Conservation (phyloP, 1,140 invertebrate species). For the Cherax quadricarinatus region DNA sequence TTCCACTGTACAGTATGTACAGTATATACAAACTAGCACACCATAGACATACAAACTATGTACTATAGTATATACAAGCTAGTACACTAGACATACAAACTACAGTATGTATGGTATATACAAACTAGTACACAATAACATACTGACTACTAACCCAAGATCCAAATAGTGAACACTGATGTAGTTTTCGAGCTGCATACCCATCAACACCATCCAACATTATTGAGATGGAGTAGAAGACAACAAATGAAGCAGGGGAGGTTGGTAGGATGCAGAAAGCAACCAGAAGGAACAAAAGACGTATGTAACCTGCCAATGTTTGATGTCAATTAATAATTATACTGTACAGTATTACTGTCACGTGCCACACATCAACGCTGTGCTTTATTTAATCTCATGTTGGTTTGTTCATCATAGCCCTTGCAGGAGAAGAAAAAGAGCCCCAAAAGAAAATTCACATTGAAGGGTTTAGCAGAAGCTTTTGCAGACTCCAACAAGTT, state of each 20-base stretch:
- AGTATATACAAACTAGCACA: too few species aligned
- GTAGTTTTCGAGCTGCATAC: slow-evolving; percentile 61
- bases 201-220: slow-evolving; percentile 67
- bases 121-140: not conserved
- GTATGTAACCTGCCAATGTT: slow-evolving; percentile 55
- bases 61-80: too few species aligned
- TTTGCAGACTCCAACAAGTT: too few species aligned
- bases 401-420: too few species aligned
- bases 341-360: not conserved
- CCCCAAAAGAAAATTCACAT: too few species aligned
- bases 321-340: not conserved
- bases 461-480: too few species aligned
- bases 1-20: too few species aligned
- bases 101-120: not conserved
- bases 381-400: too few species aligned
- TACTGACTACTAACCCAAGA: slow-evolving; percentile 61
- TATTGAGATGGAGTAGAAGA: slow-evolving; percentile 62
- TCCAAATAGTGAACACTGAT: slow-evolving; percentile 69
- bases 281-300: slow-evolving; percentile 54
- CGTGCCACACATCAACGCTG: too few species aligned
- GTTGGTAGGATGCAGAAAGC: slow-evolving; percentile 52
- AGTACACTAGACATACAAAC: too few species aligned
- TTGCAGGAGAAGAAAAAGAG: too few species aligned
- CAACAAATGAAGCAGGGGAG: slow-evolving; percentile 53
- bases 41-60: too few species aligned